Evolutionary conservation across 2,113 vertebrate genomes (phyloP).

Genomic region (Thinocorus orbignyianus): DNA sequence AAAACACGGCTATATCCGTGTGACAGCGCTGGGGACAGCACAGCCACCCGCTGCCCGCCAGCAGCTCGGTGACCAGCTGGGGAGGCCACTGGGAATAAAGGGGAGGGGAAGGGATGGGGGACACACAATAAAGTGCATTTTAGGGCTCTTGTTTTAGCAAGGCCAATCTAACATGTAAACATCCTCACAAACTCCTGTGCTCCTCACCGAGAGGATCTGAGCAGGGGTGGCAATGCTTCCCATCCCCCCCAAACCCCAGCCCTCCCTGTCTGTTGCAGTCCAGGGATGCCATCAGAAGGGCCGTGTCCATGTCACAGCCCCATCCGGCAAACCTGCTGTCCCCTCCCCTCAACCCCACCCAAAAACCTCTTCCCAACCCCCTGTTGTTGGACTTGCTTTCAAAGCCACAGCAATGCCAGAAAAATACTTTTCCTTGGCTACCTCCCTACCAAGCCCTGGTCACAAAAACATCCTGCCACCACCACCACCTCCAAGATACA

Average conservation of each 20-base stretch:
- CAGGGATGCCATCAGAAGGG: neutral
- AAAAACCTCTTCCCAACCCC: neutral
- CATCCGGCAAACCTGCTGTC: accelerated
- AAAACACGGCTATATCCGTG: accelerated
- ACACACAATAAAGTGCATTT: conserved; percentile 47
- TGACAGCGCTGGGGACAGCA: neutral
- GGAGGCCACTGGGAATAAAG: neutral
- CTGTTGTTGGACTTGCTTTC: neutral
- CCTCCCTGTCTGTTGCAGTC: neutral
- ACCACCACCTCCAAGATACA: neutral
- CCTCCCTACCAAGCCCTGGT: neutral
- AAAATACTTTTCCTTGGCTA: neutral
- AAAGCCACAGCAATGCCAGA: neutral
- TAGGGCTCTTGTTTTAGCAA: conserved; percentile 4
- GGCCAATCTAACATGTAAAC: conserved; percentile 44
- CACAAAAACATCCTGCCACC: neutral
- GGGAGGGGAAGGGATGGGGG: accelerated
- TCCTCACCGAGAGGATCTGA: accelerated
- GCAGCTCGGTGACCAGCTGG: neutral
- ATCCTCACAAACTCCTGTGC: neutral
- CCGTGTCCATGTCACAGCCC: neutral
- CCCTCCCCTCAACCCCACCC: too few species aligned
- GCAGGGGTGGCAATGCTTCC: neutral
- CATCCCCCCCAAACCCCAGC: neutral
- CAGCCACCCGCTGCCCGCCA: neutral